Percentiles rank a stretch among this genome's conserved stretches.
These are phyloP conservation scores for Excalfactoria chinensis DNA, from an alignment of 2,113 vertebrate genomes.

Conservation along the genomic window DNA sequence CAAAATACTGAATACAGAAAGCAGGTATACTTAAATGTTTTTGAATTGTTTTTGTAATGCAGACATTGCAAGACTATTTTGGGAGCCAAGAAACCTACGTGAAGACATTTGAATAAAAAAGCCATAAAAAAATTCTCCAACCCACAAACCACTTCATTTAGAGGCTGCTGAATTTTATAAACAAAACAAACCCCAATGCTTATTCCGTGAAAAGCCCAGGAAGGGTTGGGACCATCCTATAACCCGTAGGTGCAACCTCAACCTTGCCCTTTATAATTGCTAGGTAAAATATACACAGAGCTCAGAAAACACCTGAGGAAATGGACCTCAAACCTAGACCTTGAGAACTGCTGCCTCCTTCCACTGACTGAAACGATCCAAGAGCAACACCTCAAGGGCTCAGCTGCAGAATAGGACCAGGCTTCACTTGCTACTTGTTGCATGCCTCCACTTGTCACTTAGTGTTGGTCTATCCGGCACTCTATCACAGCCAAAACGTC, in stretches of 20 bases:
- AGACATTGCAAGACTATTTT: background rate
- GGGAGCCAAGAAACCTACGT: background rate
- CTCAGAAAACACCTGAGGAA: background rate
- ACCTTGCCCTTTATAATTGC: background rate
- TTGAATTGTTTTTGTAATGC: background rate
- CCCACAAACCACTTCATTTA: constrained; percentile 7
- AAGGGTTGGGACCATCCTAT: background rate
- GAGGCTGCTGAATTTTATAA: background rate
- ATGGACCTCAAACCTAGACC: background rate
- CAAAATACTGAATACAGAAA: background rate
- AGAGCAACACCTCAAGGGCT: background rate
- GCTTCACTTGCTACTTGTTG: too few relatives aligned
- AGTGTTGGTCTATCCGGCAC: background rate
- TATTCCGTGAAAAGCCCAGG: background rate
- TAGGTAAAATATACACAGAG: background rate
- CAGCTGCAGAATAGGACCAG: background rate
- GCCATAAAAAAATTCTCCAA: background rate
- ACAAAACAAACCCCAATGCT: background rate
- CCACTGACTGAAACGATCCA: background rate
- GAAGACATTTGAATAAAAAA: background rate
- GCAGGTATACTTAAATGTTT: background rate
- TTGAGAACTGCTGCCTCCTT: background rate
- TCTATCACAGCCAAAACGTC: background rate
- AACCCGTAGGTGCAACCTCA: background rate
- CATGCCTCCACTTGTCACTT: background rate